phyloP scores from a whole-genome alignment of 2,113 vertebrate species.

The Ranitomeya variabilis region DNA sequence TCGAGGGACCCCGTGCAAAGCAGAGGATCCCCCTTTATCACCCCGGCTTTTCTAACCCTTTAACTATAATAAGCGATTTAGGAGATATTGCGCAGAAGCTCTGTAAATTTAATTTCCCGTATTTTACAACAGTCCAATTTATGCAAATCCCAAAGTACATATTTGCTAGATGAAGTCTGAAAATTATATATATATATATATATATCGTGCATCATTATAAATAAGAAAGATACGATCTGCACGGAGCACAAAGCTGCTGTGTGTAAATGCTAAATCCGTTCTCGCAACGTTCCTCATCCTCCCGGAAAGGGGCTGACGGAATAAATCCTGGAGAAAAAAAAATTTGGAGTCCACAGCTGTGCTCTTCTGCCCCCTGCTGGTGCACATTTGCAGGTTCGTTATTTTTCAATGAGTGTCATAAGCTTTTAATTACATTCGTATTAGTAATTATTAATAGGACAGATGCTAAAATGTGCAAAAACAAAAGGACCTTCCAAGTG shows the following conservation, averaged over 20 bases:
- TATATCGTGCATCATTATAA: conserved; percentile 6
- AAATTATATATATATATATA: background rate
- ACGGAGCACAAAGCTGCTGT: conserved; percentile 19
- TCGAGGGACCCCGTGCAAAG: no score
- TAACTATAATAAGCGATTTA: background rate
- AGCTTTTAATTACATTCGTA: background rate
- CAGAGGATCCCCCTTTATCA: background rate
- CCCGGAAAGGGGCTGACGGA: background rate
- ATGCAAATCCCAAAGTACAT: conserved; percentile 46
- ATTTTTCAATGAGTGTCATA: background rate
- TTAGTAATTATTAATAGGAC: background rate
- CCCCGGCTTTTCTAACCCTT: background rate
- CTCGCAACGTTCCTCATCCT: background rate
- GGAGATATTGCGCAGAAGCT: conserved; percentile 9
- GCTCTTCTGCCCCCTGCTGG: conserved; percentile 10
- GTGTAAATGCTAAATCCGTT: background rate
- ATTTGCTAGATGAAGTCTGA: conserved; percentile 14
- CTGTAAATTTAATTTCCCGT: conserved; percentile 27
- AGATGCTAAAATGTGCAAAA: no score
- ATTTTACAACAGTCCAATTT: conserved; percentile 43
- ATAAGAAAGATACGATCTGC: background rate
- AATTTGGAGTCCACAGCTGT: background rate
- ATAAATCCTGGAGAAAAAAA: background rate
- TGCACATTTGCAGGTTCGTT: background rate
- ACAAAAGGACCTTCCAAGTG: no score